Evolutionary conservation across 2,888 invertebrate genomes (phyloP).

Genomic region (Gortyna flavago): DNA sequence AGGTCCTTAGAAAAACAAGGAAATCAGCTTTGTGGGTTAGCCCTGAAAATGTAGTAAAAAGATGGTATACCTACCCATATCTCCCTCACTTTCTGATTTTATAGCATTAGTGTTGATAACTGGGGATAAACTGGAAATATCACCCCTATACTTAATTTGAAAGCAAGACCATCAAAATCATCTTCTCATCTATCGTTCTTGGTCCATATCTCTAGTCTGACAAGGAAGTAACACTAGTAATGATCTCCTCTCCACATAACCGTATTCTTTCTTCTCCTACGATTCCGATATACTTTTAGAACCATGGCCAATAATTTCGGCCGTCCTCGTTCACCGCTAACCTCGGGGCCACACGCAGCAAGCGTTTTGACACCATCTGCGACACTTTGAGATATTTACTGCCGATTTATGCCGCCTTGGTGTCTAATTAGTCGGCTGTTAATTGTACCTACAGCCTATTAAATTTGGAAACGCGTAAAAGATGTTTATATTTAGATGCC

Average conservation of each 20-base stretch:
- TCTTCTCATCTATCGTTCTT: neutral
- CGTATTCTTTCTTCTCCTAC: neutral
- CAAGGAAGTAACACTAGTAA: neutral
- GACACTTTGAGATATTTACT: slow-evolving; percentile 82
- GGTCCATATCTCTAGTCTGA: too few species aligned
- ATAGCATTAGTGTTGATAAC: too few species aligned
- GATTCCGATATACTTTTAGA: neutral
- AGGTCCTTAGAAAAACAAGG: neutral
- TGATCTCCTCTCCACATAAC: neutral
- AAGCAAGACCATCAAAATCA: neutral
- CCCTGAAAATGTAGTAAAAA: neutral
- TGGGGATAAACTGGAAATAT: neutral
- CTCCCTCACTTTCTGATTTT: neutral
- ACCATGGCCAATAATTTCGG: slow-evolving; percentile 9
- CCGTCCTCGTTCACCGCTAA: slow-evolving; percentile 26
- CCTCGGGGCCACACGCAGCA: slow-evolving; percentile 63
- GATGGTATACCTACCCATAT: neutral
- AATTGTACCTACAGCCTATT: slow-evolving; percentile 65
- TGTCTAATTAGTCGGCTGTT: slow-evolving; percentile 76
- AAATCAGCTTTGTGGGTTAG: too few species aligned
- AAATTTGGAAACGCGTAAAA: slow-evolving; percentile 54
- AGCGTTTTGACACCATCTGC: slow-evolving; percentile 82
- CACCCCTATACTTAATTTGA: neutral
- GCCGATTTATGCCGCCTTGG: slow-evolving; percentile 79
- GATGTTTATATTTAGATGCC: slow-evolving; percentile 27